A percentile compares a stretch with the other conserved stretches of the same genome.
Conservation (phyloP, 1,140 invertebrate species). For the Drosophila mayri region DNA sequence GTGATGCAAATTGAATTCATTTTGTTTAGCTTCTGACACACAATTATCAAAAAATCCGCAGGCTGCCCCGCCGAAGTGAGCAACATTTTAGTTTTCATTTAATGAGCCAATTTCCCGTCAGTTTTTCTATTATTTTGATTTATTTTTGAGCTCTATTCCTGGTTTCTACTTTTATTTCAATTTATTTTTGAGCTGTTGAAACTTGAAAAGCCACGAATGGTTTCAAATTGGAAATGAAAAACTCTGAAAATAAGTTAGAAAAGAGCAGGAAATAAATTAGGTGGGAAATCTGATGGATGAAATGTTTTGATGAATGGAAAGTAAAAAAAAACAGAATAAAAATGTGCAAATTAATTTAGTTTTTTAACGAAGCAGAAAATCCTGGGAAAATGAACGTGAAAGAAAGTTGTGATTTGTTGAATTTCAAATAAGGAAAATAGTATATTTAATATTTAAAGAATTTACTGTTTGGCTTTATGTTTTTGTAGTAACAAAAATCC, state of each 20-base stretch:
- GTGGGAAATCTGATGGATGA: constrained; percentile 11
- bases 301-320: background rate
- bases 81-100: constrained; percentile 33
- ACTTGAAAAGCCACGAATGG: constrained; percentile 3
- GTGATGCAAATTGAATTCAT: constrained; percentile 49
- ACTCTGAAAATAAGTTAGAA: constrained; percentile 1
- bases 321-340: no score
- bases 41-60: constrained; percentile 27
- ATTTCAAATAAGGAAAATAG: background rate
- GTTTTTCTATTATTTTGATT: background rate
- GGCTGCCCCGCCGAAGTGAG: background rate
- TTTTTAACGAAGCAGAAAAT: background rate
- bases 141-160: background rate
- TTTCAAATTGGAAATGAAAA: background rate
- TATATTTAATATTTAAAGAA: no score
- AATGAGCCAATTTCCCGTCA: constrained; percentile 23
- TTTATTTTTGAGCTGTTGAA: constrained; percentile 1
- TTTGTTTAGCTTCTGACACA: constrained; percentile 28
- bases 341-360: background rate
- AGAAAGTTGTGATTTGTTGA: background rate
- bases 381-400: background rate
- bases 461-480: background rate
- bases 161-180: background rate
- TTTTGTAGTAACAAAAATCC: background rate
- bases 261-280: constrained; percentile 3